Percentiles rank a stretch among this genome's conserved stretches.
These are phyloP conservation scores for Contarinia nasturtii DNA, from an alignment of 1,140 invertebrate genomes.

Conservation along the genomic window DNA sequence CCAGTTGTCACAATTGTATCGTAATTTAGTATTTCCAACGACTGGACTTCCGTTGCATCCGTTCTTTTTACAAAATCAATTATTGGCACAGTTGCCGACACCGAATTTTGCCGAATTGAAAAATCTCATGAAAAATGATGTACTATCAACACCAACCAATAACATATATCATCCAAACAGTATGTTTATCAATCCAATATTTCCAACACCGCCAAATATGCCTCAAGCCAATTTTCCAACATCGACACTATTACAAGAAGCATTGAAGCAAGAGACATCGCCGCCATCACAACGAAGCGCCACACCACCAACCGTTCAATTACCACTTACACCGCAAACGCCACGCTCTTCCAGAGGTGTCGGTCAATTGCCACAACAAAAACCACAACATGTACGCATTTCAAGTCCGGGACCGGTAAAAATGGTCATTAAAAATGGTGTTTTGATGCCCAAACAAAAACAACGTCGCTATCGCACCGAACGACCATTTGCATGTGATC, in stretches of 20 bases:
- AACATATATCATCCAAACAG: constrained; percentile 29
- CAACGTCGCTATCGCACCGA: constrained; percentile 80
- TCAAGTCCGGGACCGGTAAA: constrained; percentile 44
- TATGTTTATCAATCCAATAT: constrained; percentile 2
- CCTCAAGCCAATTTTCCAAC: neutral
- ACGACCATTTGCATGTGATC: constrained; percentile 71
- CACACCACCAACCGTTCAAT: neutral
- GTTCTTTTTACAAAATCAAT: constrained; percentile 34
- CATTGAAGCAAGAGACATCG: neutral
- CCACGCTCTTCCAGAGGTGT: neutral
- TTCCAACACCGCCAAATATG: neutral
- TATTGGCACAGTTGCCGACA: constrained; percentile 18
- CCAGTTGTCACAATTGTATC: constrained; percentile 32
- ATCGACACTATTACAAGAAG: constrained; percentile 1
- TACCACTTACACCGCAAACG: constrained; percentile 1
- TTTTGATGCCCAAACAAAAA: constrained; percentile 77
- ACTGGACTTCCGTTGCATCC: constrained; percentile 26
- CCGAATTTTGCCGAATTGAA: constrained; percentile 37
- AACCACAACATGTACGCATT: neutral
- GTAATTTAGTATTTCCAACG: constrained; percentile 24
- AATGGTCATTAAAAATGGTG: constrained; percentile 78
- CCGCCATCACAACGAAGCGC: neutral
- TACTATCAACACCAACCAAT: constrained; percentile 37
- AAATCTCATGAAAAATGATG: constrained; percentile 41
- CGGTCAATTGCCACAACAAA: constrained; percentile 4